Conservation (phyloP, 2,888 invertebrate species). For the Spisula subtruncata region DNA sequence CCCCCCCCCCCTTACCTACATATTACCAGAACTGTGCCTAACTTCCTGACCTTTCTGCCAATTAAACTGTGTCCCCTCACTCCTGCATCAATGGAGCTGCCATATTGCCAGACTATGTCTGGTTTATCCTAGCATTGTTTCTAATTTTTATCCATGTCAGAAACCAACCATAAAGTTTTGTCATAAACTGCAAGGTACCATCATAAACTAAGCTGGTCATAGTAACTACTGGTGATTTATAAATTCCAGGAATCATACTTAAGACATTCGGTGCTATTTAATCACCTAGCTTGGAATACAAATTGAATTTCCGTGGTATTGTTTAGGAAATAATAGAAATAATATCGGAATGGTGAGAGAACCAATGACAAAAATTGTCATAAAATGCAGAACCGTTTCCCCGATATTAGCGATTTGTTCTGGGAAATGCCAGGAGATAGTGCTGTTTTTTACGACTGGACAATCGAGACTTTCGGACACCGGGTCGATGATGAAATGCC, state of each 20-base stretch:
- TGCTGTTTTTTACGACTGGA: slow-evolving; percentile 39
- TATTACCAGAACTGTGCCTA: too few species aligned
- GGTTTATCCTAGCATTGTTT: background rate
- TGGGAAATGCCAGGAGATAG: slow-evolving; percentile 20
- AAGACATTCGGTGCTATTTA: slow-evolving; percentile 10
- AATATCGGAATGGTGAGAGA: slow-evolving; percentile 17
- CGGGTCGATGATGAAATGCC: background rate
- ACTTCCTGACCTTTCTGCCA: too few species aligned
- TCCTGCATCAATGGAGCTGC: too few species aligned
- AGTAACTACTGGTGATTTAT: background rate
- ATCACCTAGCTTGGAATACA: slow-evolving; percentile 22
- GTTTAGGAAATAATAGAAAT: slow-evolving; percentile 36
- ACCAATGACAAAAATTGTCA: slow-evolving; percentile 35
- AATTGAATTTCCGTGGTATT: slow-evolving; percentile 36
- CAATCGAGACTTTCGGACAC: slow-evolving; percentile 10
- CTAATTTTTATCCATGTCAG: background rate
- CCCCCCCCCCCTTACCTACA: too few species aligned
- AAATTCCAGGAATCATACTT: background rate
- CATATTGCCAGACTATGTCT: background rate
- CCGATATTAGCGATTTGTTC: slow-evolving; percentile 43
- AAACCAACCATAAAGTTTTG: background rate
- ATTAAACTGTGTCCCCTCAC: too few species aligned
- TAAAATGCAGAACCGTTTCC: slow-evolving; percentile 26
- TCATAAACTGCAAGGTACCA: slow-evolving; percentile 3
- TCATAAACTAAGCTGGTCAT: background rate